phyloP scores from a whole-genome alignment of 2,113 vertebrate genomes.

The Petrocephalus microphthalmus region DNA sequence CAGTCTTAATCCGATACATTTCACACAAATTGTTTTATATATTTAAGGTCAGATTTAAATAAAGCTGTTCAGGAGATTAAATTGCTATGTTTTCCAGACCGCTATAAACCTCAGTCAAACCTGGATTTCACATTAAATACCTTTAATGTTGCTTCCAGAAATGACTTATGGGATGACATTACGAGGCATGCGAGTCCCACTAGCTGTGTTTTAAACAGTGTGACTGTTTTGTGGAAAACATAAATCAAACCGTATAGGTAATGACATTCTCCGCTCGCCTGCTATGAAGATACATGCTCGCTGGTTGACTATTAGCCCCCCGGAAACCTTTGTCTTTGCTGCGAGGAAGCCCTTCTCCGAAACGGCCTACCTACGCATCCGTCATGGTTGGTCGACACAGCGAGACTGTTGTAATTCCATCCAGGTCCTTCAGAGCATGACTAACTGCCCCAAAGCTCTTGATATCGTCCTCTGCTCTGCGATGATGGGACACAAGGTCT shows the following conservation, averaged over 20 bases:
- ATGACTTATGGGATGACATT: constrained; percentile 13
- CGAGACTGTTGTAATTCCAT: constrained; percentile 8
- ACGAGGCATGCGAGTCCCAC: neutral
- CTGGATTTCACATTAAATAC: constrained; percentile 4
- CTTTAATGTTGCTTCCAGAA: constrained; percentile 2
- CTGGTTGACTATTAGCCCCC: constrained; percentile 7
- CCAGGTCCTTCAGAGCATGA: neutral
- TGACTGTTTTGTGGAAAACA: neutral
- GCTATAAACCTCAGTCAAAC: neutral
- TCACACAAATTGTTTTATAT: neutral
- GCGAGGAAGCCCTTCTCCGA: neutral
- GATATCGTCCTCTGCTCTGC: neutral
- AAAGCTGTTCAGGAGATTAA: neutral
- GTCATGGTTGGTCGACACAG: neutral
- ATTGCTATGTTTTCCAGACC: neutral
- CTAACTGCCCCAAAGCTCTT: neutral
- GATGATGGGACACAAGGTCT: neutral
- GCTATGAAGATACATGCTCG: constrained; percentile 4
- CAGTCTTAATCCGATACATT: neutral
- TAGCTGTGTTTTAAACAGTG: constrained; percentile 12
- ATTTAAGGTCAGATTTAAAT: neutral
- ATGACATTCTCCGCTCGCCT: neutral
- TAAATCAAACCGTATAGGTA: neutral
- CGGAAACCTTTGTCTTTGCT: constrained; percentile 2
- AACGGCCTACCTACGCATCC: neutral